Base-by-base conservation (phyloP, 2,888 invertebrate species). In the Heliconius charithonia region DNA sequence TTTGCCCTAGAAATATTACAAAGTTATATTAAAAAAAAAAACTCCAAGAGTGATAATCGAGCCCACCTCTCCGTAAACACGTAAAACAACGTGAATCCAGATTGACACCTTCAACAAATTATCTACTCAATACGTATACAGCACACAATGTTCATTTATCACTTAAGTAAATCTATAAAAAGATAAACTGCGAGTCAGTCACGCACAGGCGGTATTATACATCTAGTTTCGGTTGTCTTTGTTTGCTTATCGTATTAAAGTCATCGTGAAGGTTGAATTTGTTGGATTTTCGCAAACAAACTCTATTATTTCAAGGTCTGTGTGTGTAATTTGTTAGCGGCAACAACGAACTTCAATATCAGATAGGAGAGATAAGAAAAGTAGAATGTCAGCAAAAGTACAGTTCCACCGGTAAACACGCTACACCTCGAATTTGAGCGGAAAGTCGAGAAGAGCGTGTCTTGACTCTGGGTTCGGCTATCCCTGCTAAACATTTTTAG, bases 231-330 rank as follows among this genome's bases (percentile, higher is more conserved):
- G 69, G 41, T n/a, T 10, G 37, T 37, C 13, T 69, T 25, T 69
- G 25, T 41, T 69, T 69, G 41, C 69, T 69, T 45, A 69, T 69
- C n/a, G 45, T 25, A 69, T 45, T 69, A 69, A 69, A 69, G 41
- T 69, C 41, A 69, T 16, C 69, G 25, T 25, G 69, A 45, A 69
- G 69, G 69, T 25, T 41, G 25, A 45, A 41, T 45, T 25, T 69
- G 16, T 41, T 41, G 41, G 25, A 25, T 69, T 69, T 69, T 69
- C 19, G 25, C 69, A 45, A 69, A 25, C 41, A 69, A 69, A 41
- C 25, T 67, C 67, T 69, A 25, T 45, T 69, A 69, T 69, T 41
- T 69, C 69, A 41, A 69, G 69, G 25, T 41, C 41, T 69, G 25
- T 69, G 4, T 37, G 25, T 67, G n/a, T 67, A n/a, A 25, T 25